Conservation (phyloP, 2,113 vertebrate species). For the Myotis brandtii region DNA sequence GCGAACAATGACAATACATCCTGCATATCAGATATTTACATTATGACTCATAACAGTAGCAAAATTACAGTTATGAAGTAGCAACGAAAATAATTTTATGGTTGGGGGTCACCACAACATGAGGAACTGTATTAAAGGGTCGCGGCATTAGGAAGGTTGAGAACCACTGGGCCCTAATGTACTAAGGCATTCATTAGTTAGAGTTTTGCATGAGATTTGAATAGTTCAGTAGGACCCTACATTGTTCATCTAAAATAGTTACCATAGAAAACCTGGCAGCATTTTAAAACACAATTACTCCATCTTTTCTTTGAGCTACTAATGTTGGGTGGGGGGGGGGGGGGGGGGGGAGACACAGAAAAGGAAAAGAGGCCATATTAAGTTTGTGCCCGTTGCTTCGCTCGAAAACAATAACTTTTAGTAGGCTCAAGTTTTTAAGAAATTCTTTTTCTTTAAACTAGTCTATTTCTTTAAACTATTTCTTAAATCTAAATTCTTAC, state of each 20-base stretch:
- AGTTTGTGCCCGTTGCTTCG: background rate
- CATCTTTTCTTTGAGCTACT: background rate
- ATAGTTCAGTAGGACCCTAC: background rate
- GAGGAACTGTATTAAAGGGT: too few relatives aligned
- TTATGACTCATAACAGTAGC: too few relatives aligned
- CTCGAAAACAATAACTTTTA: background rate
- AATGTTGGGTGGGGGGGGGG: background rate
- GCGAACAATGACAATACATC: too few relatives aligned
- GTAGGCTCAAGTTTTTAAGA: slow-evolving; percentile 29
- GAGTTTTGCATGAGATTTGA: slow-evolving; percentile 57
- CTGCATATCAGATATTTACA: too few relatives aligned
- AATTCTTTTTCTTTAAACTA: background rate
- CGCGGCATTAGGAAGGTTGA: too few relatives aligned
- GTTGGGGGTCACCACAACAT: too few relatives aligned
- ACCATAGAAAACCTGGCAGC: background rate
- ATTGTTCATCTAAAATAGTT: background rate
- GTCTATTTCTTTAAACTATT: slow-evolving; percentile 44
- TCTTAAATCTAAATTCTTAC: slow-evolving; percentile 27
- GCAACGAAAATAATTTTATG: too few relatives aligned
- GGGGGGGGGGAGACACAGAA: background rate
- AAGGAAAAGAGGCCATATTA: background rate
- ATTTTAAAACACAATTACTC: background rate
- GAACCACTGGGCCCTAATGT: too few relatives aligned
- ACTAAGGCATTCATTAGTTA: background rate
- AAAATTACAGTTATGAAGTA: too few relatives aligned